Base-by-base conservation (phyloP, 2,888 invertebrate genomes). In the Pseudococcus longispinus region DNA sequence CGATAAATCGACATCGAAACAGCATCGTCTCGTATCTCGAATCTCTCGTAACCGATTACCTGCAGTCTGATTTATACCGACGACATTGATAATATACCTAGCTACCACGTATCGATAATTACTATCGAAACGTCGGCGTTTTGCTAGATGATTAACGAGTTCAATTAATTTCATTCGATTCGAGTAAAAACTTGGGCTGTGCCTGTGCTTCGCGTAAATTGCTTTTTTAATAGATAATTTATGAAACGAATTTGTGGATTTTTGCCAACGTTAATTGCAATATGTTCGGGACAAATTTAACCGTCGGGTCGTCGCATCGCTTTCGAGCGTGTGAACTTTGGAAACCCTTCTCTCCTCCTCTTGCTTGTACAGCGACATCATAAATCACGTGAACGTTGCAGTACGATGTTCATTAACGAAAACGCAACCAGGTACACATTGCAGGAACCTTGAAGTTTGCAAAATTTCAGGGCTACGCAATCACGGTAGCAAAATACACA, bases 391-490 rank as follows among this genome's bases (percentile, higher is more conserved):
- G 23, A 20, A 13, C 23, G 9, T 23, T 1, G 23, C 9, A 9
- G 23, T 11, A 13, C 11, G 9, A 9, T 11, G 60, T 23, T 60
- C 60, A 60, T 60, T 60, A 60, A 20, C 60, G 55, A 55, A 55
- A 60, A 8, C 60, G 23, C 23, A 20, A n/a, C n/a, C 18, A 55
- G 6, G n/a, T 60, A 23, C 23, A 60, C 1, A 8, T 37, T 5
- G 0, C 5, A 9, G 23, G 23, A 23, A 60, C 60, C 60, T 60
- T 60, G 60, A 60, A 60, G 60, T 60, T 60, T 20, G 60, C 60
- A 60, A 60, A 60, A 60, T 60, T 60, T 60, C 60, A 60, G 60
- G 60, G 60, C 60, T 60, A 60, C 23, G 60, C 23, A 60, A 60
- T 55, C 60, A 23, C n/a, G 6, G 23, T 60, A 60, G 60, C 20